Evolutionary conservation across 2,113 vertebrate species (phyloP).

Genomic region (Alosa alosa): DNA sequence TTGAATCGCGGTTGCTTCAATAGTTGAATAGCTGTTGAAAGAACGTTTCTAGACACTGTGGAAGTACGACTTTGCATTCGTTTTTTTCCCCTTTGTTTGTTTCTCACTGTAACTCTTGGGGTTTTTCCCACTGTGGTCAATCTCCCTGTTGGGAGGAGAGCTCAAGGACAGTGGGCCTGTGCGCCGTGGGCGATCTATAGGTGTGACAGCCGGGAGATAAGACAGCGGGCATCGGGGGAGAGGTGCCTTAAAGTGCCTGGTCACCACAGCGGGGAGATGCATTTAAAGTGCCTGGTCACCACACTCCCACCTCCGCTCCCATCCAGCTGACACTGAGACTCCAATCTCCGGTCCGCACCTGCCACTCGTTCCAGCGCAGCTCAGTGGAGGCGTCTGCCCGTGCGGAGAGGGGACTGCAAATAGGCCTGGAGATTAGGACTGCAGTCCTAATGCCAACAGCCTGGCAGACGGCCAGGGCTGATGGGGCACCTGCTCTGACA

Average conservation of each 20-base stretch:
- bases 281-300: not conserved
- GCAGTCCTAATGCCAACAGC: no score
- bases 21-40: no score
- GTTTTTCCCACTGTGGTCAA: no score
- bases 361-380: not conserved
- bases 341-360: not conserved
- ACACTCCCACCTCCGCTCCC: not conserved
- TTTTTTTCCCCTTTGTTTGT: no score
- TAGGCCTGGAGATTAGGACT: no score
- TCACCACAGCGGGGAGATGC: not conserved
- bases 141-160: not conserved
- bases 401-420: not conserved
- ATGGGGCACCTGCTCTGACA: no score
- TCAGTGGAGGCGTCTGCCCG: not conserved
- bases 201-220: not conserved
- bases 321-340: not conserved
- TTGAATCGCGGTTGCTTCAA: no score
- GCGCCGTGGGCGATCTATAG: not conserved
- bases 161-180: not conserved
- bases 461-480: no score
- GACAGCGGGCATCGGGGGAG: not conserved
- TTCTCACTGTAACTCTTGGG: no score
- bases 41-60: no score
- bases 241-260: not conserved
- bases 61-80: no score